A percentile compares a stretch with the other conserved stretches of the same genome.
phyloP scores from a whole-genome alignment of 2,797 vertebrate species.

The Sebastes wilsoni region DNA sequence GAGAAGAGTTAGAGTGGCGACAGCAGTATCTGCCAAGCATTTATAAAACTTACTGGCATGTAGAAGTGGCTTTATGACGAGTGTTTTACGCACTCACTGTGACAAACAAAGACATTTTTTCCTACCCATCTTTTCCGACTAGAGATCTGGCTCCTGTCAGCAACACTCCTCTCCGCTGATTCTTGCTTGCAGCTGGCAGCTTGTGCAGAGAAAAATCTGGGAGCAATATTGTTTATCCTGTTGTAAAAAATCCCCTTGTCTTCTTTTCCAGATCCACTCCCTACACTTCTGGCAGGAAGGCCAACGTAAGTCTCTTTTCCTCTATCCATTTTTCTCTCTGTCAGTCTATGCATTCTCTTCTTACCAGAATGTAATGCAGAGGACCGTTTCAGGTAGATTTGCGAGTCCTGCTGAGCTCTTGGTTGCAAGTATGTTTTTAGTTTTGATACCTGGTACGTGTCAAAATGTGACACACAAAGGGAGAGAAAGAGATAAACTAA shows the following conservation, averaged over 20 bases:
- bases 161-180: slow-evolving; percentile 23
- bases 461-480: neutral
- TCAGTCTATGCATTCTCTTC: slow-evolving; percentile 9
- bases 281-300: slow-evolving; percentile 90
- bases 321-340: slow-evolving; percentile 31
- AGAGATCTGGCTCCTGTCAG: slow-evolving; percentile 30
- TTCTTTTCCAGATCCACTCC: slow-evolving; percentile 89
- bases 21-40: neutral
- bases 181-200: slow-evolving; percentile 55
- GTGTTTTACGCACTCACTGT: neutral
- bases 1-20: slow-evolving; percentile 29
- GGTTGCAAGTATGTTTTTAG: neutral
- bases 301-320: slow-evolving; percentile 89
- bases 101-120: slow-evolving; percentile 18
- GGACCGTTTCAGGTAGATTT: neutral
- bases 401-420: neutral
- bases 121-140: slow-evolving; percentile 12
- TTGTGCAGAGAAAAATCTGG: slow-evolving; percentile 60
- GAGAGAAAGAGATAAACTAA: neutral
- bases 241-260: slow-evolving; percentile 67
- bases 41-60: neutral
- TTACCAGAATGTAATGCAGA: no score
- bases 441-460: neutral
- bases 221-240: slow-evolving; percentile 71
- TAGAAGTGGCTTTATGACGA: neutral